Evolutionary conservation across 2,113 vertebrate genomes (phyloP), one percentile per base, ranked within the genome.

Genomic region (Brachypteracias leptosomus): DNA sequence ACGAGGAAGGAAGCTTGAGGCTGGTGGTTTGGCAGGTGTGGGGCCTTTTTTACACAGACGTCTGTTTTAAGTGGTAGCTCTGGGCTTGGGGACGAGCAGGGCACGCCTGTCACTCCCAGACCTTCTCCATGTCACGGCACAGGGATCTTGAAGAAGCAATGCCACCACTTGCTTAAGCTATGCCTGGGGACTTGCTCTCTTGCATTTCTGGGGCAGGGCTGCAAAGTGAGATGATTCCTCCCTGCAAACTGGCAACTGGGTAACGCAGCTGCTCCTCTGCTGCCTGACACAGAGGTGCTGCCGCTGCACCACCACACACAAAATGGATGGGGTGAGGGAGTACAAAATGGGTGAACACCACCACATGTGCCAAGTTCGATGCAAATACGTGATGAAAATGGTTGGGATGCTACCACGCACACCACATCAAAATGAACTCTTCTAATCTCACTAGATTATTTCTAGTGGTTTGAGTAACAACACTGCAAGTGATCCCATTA

Each of bases 1-100:
- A 95, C 6, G 33, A 96, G 94, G 96, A 91, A 96, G 97, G 98
- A 98, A 98, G 95, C 90, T 96, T 94, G 96, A 97, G 96, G 97
- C 92, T 40, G 90, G 92, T 93, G 88, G 97, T 82, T 95, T 93
- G 96, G 97, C 97, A 96, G 97, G 97, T 97, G 97, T 93, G 95
- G 67, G 90, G 88, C 92, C 74, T 95, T 95, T 94, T 97, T 95
- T 55, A 84, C 62, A 44, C 51, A 94, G 96, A 95, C 96, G 89
- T 94, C 96, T 97, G 96, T 91, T 97, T 97, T 77, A 96, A 54
- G 92, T 63, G 96, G 94, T 93, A 79, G 89, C 82, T 95, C 68
- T 94, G 95, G 88, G 73, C 70, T 92, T 0, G 0, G 49, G 76
- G 86, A 78, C 77, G 90, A 91, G 78, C 68, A 79, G 58, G 77